phyloP scores from a whole-genome alignment of 2,797 vertebrate species.

The Falco biarmicus region DNA sequence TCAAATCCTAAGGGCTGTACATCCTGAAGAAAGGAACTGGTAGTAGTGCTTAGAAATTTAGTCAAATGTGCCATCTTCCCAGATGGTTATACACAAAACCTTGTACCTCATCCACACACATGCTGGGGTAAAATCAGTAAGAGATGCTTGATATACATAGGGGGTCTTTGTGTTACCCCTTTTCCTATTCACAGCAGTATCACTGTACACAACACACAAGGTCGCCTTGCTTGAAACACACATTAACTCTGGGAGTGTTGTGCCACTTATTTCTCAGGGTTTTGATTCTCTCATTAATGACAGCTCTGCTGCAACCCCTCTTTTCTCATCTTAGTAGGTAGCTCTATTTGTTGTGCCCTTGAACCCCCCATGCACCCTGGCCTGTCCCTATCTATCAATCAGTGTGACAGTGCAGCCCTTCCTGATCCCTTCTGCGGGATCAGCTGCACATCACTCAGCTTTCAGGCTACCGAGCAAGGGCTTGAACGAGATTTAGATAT shows the following conservation, averaged over 20 bases:
- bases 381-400: too few species aligned
- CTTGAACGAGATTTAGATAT: not conserved
- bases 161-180: not conserved
- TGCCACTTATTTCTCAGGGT: not conserved
- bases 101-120: not conserved
- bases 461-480: not conserved
- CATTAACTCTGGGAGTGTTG: not conserved
- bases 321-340: not conserved
- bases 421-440: not conserved
- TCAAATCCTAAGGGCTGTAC: not conserved
- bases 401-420: not conserved
- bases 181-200: not conserved
- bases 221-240: not conserved
- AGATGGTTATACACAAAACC: not conserved
- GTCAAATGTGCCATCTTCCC: not conserved
- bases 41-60: not conserved
- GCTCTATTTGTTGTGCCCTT: not conserved
- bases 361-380: fast-evolving
- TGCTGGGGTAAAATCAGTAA: not conserved
- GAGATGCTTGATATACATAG: fast-evolving
- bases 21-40: not conserved
- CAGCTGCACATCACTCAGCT: not conserved
- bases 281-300: not conserved
- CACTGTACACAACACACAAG: not conserved
- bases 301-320: not conserved